A percentile compares a stretch with the other conserved stretches of the same genome.
These are phyloP conservation scores for Scaptomyza polygonia DNA, from an alignment of 2,888 invertebrate species.

Conservation along the genomic window DNA sequence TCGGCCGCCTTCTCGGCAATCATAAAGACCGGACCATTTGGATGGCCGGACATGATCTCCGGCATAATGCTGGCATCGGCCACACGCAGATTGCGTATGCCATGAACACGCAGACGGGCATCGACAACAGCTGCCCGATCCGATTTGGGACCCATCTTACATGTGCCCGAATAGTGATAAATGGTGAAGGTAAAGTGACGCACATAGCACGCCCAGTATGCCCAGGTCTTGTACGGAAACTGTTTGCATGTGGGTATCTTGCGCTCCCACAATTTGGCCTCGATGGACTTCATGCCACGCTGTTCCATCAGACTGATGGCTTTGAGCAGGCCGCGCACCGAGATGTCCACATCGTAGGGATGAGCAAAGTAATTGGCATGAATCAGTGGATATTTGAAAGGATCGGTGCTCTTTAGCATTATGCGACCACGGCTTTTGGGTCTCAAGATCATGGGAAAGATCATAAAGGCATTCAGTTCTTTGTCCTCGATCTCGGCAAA, in stretches of 20 bases:
- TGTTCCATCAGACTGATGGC: conserved; percentile 85
- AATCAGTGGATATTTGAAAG: conserved; percentile 87
- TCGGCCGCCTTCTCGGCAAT: conserved; percentile 87
- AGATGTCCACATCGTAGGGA: conserved; percentile 87
- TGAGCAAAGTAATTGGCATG: conserved; percentile 89
- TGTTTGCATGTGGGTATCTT: conserved; percentile 87
- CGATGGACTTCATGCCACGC: conserved; percentile 85
- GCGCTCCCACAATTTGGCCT: conserved; percentile 85
- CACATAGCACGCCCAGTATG: conserved; percentile 88
- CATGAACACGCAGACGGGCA: conserved; percentile 86
- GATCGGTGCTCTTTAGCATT: conserved; percentile 87
- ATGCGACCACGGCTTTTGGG: conserved; percentile 89
- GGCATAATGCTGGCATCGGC: conserved; percentile 86
- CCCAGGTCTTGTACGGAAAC: conserved; percentile 85
- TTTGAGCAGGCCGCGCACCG: conserved; percentile 87
- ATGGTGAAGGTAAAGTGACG: conserved; percentile 87
- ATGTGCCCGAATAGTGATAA: conserved; percentile 88
- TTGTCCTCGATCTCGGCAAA: conserved; percentile 84
- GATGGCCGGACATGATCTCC: conserved; percentile 86
- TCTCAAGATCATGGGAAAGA: conserved; percentile 88
- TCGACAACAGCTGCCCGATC: conserved; percentile 88
- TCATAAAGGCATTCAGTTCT: conserved; percentile 85
- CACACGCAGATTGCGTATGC: conserved; percentile 85
- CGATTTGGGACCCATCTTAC: conserved; percentile 87
- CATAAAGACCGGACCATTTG: conserved; percentile 86